A percentile compares a stretch with the other conserved stretches of the same genome.
Evolutionary conservation across 2,113 vertebrate genomes (phyloP).

Genomic region (Spermophilus dauricus): DNA sequence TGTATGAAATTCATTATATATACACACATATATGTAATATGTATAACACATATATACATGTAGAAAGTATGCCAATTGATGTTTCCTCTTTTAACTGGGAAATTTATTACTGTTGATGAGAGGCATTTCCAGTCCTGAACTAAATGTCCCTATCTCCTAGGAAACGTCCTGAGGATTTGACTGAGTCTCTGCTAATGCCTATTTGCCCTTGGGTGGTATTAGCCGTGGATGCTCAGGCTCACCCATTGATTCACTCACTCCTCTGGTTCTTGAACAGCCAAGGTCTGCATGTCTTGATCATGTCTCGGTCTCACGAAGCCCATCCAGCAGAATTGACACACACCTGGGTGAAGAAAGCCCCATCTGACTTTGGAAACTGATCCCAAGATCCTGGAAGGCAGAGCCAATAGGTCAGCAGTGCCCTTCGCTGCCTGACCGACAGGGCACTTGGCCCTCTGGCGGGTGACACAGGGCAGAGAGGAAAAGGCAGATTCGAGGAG

Average conservation of each 20-base stretch:
- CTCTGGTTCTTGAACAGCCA: background rate
- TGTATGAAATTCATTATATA: background rate
- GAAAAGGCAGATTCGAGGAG: background rate
- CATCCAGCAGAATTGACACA: background rate
- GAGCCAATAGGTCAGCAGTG: too few relatives aligned
- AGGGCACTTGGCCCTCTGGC: background rate
- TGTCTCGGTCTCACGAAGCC: background rate
- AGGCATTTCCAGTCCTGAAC: slow-evolving; percentile 2
- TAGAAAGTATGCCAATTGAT: background rate
- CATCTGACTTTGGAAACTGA: background rate
- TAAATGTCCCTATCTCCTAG: background rate
- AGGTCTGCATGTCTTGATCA: background rate
- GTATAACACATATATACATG: background rate
- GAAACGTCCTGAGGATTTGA: background rate
- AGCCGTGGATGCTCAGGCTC: background rate
- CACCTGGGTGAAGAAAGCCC: background rate
- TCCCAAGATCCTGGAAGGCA: background rate
- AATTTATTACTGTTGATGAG: background rate
- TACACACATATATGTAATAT: too few relatives aligned
- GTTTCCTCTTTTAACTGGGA: background rate
- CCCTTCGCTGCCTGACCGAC: background rate
- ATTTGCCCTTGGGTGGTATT: background rate
- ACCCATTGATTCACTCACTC: background rate
- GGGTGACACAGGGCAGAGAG: background rate
- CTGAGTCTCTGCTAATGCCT: background rate